Conservation (phyloP, 2,888 invertebrate genomes). For the Lathronympha strigana region DNA sequence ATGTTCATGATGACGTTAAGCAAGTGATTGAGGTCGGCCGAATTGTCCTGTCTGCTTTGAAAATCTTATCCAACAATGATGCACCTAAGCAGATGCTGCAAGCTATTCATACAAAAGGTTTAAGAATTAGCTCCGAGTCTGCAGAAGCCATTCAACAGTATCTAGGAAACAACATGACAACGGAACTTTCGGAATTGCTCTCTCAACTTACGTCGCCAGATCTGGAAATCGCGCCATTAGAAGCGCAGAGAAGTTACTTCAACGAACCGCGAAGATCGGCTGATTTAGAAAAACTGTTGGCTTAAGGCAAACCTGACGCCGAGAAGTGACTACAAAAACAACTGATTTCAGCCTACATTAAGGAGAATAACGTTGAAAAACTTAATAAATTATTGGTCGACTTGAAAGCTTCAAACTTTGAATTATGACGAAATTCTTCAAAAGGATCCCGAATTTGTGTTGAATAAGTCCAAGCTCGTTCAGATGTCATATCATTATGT, state of each 20-base stretch:
- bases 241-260: conserved; percentile 54
- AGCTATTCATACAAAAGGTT: conserved; percentile 85
- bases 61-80: conserved; percentile 71
- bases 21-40: conserved; percentile 76
- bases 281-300: conserved; percentile 84
- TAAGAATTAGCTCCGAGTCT: conserved; percentile 85
- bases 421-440: conserved; percentile 78
- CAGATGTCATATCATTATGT: conserved; percentile 84
- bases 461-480: conserved; percentile 86
- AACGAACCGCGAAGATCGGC: conserved; percentile 52
- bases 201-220: conserved; percentile 87
- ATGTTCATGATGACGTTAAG: conserved; percentile 58
- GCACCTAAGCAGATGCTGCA: conserved; percentile 78
- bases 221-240: conserved; percentile 73
- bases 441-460: conserved; percentile 79
- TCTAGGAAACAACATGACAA: conserved; percentile 87
- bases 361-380: conserved; percentile 86
- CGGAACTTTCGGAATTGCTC: conserved; percentile 85
- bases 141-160: conserved; percentile 87
- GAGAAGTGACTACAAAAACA: conserved; percentile 85
- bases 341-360: conserved; percentile 85
- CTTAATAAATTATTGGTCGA: conserved; percentile 82
- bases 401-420: conserved; percentile 86
- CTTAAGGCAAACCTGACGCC: conserved; percentile 80
- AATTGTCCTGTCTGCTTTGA: conserved; percentile 80